phyloP scores from a whole-genome alignment of 2,797 vertebrate genomes.

The Decapterus maruadsi region DNA sequence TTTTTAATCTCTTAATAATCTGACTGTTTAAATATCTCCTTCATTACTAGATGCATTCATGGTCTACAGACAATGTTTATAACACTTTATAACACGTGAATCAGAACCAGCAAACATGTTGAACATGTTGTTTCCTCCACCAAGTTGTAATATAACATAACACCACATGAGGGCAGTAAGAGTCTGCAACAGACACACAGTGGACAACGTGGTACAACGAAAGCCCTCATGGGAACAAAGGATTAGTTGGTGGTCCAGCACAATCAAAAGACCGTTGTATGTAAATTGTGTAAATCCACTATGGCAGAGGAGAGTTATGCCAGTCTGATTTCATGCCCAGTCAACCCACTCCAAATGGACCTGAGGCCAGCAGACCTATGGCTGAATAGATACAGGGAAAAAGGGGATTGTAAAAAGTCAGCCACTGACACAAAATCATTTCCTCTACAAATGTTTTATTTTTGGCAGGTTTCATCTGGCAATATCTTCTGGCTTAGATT shows the following conservation, averaged over 20 bases:
- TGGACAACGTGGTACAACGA: conserved; percentile 4
- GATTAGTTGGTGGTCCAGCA: conserved; percentile 82
- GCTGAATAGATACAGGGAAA: conserved; percentile 47
- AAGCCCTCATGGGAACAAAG: conserved; percentile 76
- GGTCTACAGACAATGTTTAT: neutral
- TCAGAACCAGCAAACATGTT: neutral
- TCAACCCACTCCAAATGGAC: conserved; percentile 64
- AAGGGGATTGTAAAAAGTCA: conserved; percentile 63
- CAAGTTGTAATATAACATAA: conserved; percentile 21
- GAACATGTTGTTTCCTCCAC: neutral
- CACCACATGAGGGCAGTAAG: conserved; percentile 77
- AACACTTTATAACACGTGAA: neutral
- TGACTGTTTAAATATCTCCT: neutral
- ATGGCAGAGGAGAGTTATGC: conserved; percentile 69
- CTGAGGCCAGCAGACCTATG: conserved; percentile 67
- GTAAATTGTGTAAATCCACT: conserved; percentile 80
- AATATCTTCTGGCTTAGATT: conserved; percentile 30
- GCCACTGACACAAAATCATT: conserved; percentile 56
- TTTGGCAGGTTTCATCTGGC: conserved; percentile 30
- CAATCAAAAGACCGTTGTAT: conserved; percentile 76
- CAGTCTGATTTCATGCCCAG: conserved; percentile 80
- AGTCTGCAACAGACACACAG: conserved; percentile 39
- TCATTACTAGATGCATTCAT: neutral
- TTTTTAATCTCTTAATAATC: neutral
- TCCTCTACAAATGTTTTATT: conserved; percentile 60